Base-by-base conservation (phyloP, 2,888 invertebrate genomes). In the Meliscaeva auricollis region DNA sequence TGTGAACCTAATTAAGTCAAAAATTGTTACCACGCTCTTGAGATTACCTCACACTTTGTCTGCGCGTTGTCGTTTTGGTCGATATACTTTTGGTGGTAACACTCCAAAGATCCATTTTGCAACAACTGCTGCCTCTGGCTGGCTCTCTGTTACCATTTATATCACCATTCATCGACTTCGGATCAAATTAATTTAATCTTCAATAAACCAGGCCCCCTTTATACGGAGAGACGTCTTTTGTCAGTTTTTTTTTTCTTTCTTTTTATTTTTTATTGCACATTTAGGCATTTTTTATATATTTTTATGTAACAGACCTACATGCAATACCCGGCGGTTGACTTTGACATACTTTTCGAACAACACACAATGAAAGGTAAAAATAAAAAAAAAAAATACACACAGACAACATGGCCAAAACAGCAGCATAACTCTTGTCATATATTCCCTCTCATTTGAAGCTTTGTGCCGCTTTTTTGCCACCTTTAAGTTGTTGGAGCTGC, bases 241-340 rank as follows among this genome's bases (percentile, higher is more conserved):
- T 74, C 69, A 64, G 83, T 70, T 72, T 41, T 11, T 17, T 48
- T 54, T 26, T 22, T n/a, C n/a, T 50, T 22, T 26, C 13, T 22
- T 22, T 22, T 26, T 52, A 8, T 30, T 68, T 64, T 38, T 81
- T 69, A 85, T 77, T 85, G 76, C 85, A 85, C 85, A 85, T 85
- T 85, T 85, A 72, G 76, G 76, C 80, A 58, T 72, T 79, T 75
- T 52, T 75, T 50, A 46, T 79, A 64, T 46, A 60, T 68, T 48
- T 77, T 82, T 87, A 87, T 87, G 87, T 87, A 87, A 87, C 82
- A 81, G 87, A 82, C 87, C 82, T 74, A 78, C 87, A 78, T 79
- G 84, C 84, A 84, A 84, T 83, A 56, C 58, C 74, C 79, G 83
- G 77, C 87, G 78, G 74, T 74, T 87, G 87, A 87, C 87, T 87